phyloP scores from a whole-genome alignment of 2,888 invertebrate species.

The Clusia tigrina region DNA sequence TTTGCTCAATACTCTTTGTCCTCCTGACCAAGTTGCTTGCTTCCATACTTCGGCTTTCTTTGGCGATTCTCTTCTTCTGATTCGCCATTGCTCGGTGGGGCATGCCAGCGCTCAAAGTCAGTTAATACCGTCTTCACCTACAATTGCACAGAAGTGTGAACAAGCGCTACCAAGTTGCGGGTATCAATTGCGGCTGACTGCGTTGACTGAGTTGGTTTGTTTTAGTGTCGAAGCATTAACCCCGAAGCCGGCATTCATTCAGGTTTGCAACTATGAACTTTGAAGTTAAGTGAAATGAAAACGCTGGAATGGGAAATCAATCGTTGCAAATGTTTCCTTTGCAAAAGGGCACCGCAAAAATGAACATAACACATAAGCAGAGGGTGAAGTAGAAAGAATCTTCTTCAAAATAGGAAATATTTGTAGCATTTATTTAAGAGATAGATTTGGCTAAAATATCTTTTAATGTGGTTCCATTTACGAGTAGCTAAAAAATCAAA shows the following conservation, averaged over 20 bases:
- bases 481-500: too few relatives aligned
- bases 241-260: conserved; percentile 21
- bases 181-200: background rate
- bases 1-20: conserved; percentile 23
- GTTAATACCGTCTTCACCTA: conserved; percentile 36
- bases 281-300: conserved; percentile 37
- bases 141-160: conserved; percentile 14
- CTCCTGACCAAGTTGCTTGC: conserved; percentile 26
- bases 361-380: too few relatives aligned
- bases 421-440: too few relatives aligned
- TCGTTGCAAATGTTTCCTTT: too few relatives aligned
- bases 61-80: background rate
- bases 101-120: conserved; percentile 16
- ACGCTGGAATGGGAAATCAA: conserved; percentile 13
- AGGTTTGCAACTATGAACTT: conserved; percentile 36
- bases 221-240: conserved; percentile 29
- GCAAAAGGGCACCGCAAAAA: too few relatives aligned
- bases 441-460: too few relatives aligned
- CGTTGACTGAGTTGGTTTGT: conserved; percentile 3
- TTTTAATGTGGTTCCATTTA: too few relatives aligned
- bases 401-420: too few relatives aligned
- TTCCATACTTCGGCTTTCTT: too few relatives aligned
- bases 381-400: too few relatives aligned
- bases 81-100: background rate
- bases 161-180: background rate